These are phyloP conservation scores for Nephrocerus scutellatus DNA, from an alignment of 2,888 invertebrate species.

Conservation along the genomic window DNA sequence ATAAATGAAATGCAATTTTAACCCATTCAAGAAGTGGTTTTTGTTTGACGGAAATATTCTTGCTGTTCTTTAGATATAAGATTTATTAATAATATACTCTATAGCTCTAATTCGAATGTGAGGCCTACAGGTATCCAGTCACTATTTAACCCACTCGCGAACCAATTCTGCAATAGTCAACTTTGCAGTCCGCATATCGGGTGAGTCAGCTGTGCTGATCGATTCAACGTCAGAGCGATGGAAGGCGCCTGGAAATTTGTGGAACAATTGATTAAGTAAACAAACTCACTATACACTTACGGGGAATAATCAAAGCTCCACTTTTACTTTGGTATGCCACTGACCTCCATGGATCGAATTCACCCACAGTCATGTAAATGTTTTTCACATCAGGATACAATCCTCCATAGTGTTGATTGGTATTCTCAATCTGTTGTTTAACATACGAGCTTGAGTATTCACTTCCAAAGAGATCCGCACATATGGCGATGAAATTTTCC, in stretches of 20 bases:
- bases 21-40: too few relatives aligned
- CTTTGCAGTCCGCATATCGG: conserved; percentile 30
- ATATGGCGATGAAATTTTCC: conserved; percentile 26
- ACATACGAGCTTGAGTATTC: conserved; percentile 20
- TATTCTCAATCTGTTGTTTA: conserved; percentile 27
- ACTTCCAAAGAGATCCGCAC: conserved; percentile 28
- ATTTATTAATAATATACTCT: too few relatives aligned
- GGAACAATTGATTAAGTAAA: too few relatives aligned
- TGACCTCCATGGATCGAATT: conserved; percentile 51
- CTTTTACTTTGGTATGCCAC: conserved; percentile 42
- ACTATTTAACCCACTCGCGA: conserved; percentile 32
- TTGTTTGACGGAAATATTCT: too few relatives aligned
- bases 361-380: conserved; percentile 51
- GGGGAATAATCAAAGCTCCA: conserved; percentile 33
- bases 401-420: conserved; percentile 49
- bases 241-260: too few relatives aligned
- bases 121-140: too few relatives aligned
- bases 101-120: too few relatives aligned
- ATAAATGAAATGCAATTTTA: too few relatives aligned
- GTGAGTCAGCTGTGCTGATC: conserved; percentile 29
- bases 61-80: too few relatives aligned
- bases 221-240: conserved; percentile 37
- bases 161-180: conserved; percentile 25
- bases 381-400: conserved; percentile 44
- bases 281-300: too few relatives aligned